A percentile compares a stretch with the other conserved stretches of the same genome.
phyloP scores from a whole-genome alignment of 2,888 invertebrate species.

The Eilema depressum region DNA sequence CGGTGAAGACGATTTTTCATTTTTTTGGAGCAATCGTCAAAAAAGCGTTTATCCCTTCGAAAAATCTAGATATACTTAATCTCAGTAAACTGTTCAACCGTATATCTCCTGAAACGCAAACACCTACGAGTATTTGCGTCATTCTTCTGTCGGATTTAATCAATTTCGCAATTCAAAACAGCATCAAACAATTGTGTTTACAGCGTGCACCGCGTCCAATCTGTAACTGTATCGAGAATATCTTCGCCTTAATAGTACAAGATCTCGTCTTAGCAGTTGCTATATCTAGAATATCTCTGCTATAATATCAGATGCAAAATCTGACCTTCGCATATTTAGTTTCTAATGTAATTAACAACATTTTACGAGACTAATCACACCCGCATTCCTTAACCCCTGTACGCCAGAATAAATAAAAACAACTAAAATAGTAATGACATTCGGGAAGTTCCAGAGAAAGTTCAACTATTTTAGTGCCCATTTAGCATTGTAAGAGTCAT shows the following conservation, averaged over 20 bases:
- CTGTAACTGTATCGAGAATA: not conserved
- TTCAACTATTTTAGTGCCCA: too few species aligned
- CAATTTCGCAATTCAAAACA: slow-evolving; percentile 2
- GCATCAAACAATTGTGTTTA: slow-evolving; percentile 2
- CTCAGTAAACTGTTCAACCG: not conserved
- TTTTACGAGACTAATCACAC: not conserved
- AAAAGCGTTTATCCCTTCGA: not conserved
- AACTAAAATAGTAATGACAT: too few species aligned
- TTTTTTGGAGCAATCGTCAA: not conserved
- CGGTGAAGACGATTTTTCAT: not conserved
- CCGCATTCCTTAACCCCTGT: too few species aligned
- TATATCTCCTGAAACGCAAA: slow-evolving; percentile 4
- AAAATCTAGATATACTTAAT: not conserved
- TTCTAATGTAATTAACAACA: too few species aligned
- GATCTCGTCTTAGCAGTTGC: not conserved
- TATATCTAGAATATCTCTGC: not conserved
- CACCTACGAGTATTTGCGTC: not conserved
- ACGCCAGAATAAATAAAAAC: too few species aligned
- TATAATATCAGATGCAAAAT: not conserved
- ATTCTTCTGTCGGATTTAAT: slow-evolving; percentile 2
- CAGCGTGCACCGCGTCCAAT: slow-evolving; percentile 1
- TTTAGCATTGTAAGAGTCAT: too few species aligned
- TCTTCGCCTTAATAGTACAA: not conserved
- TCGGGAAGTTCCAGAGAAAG: not conserved
- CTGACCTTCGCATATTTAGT: too few species aligned